Evolutionary conservation across 2,888 invertebrate species (phyloP).

Genomic region (Synanthedon myopaeformis): DNA sequence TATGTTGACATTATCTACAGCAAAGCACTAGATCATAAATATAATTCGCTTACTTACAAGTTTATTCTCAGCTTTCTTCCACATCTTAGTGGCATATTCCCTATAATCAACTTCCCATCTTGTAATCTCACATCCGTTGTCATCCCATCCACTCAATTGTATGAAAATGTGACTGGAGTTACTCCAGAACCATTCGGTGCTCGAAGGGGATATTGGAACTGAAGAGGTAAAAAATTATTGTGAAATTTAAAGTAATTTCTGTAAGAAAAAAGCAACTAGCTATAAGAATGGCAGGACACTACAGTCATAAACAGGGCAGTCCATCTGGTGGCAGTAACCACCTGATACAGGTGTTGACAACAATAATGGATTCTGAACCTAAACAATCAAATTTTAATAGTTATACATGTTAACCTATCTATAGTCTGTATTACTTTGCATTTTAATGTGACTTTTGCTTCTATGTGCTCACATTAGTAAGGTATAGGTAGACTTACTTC

Average conservation of each 20-base stretch:
- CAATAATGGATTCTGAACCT: too few species aligned
- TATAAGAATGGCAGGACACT: too few species aligned
- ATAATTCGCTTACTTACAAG: slow-evolving; percentile 25
- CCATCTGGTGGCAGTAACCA: too few species aligned
- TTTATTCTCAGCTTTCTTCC: slow-evolving; percentile 55
- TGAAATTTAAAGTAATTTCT: too few species aligned
- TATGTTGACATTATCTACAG: too few species aligned
- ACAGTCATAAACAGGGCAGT: too few species aligned
- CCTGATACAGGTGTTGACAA: too few species aligned
- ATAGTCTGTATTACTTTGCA: too few species aligned
- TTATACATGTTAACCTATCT: too few species aligned
- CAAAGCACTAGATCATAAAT: neutral
- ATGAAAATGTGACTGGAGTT: slow-evolving; percentile 86
- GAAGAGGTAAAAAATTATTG: slow-evolving; percentile 3
- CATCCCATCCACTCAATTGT: slow-evolving; percentile 86
- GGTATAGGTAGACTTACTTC: slow-evolving; percentile 43
- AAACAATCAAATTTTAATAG: too few species aligned
- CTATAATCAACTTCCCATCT: slow-evolving; percentile 82
- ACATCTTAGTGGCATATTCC: slow-evolving; percentile 60
- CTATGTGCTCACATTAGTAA: neutral
- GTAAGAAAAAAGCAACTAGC: too few species aligned
- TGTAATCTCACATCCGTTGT: slow-evolving; percentile 85
- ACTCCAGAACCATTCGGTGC: slow-evolving; percentile 82
- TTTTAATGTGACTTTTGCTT: too few species aligned
- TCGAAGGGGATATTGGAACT: slow-evolving; percentile 77